Conservation (phyloP, 2,888 invertebrate genomes). For the Spodoptera littoralis region DNA sequence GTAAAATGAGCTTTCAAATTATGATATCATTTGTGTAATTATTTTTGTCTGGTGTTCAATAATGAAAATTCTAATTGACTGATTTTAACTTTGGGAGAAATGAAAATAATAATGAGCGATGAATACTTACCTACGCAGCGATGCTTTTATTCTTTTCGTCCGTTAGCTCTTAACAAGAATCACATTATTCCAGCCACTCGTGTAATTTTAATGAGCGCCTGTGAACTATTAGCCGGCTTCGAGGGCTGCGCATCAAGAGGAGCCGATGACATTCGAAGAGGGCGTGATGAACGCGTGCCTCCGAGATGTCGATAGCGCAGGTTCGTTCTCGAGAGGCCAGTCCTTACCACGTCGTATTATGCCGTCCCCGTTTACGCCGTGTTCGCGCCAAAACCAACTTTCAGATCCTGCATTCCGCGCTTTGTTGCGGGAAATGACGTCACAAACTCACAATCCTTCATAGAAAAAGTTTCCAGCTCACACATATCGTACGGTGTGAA, state of each 20-base stretch:
- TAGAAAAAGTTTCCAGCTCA: conserved; percentile 60
- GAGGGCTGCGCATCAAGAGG: conserved; percentile 60
- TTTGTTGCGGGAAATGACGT: conserved; percentile 42
- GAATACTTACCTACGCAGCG: neutral
- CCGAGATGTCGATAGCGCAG: conserved; percentile 71
- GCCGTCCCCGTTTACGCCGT: conserved; percentile 54
- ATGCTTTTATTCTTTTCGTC: conserved; percentile 9
- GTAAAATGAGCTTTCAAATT: no score
- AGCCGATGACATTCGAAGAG: conserved; percentile 67
- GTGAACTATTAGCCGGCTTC: conserved; percentile 61
- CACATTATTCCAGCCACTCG: conserved; percentile 49
- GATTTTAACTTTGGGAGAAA: no score
- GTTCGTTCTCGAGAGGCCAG: conserved; percentile 52
- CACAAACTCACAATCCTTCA: conserved; percentile 59
- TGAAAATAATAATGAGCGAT: neutral
- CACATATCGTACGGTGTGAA: conserved; percentile 64
- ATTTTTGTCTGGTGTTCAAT: no score
- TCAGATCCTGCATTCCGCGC: conserved; percentile 27
- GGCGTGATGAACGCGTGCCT: conserved; percentile 62
- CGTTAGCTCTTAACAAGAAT: conserved; percentile 32
- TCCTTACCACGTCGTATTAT: conserved; percentile 55
- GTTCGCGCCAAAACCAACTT: conserved; percentile 50
- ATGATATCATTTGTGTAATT: no score
- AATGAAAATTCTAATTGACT: no score
- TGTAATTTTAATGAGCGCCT: conserved; percentile 60